Evolutionary conservation across 30 jellyfish, hydroid and myxozoan genomes (phyloP).

Genomic region (Phacellophora camtschatica): DNA sequence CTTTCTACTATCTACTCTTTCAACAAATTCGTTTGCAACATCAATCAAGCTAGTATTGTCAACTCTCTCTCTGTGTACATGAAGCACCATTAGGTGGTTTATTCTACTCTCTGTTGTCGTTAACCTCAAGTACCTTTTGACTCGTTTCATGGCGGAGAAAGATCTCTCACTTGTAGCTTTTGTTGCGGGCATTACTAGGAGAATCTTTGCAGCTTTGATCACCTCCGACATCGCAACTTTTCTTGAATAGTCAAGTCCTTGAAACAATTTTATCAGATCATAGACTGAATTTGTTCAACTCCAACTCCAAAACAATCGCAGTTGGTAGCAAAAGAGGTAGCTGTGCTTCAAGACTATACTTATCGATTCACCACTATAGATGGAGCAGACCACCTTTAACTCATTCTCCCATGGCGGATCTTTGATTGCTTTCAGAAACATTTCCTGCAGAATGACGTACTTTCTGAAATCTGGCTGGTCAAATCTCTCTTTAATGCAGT

Average conservation of each 20-base stretch:
- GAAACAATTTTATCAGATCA: constrained; percentile 39
- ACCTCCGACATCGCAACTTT: constrained; percentile 45
- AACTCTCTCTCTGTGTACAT: constrained; percentile 18
- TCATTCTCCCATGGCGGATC: constrained; percentile 29
- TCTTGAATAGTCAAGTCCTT: constrained; percentile 47
- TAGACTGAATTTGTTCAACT: constrained; percentile 15
- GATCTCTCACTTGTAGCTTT: constrained; percentile 59
- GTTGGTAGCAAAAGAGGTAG: constrained; percentile 49
- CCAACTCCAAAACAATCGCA: constrained; percentile 2
- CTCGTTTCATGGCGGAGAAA: constrained; percentile 62
- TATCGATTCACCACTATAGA: constrained; percentile 48
- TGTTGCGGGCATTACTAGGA: constrained; percentile 71
- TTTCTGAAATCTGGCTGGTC: constrained; percentile 53
- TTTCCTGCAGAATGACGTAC: constrained; percentile 47
- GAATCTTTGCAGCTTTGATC: constrained; percentile 12
- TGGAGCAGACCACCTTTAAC: constrained; percentile 45
- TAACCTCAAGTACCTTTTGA: constrained; percentile 44
- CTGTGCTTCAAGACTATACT: constrained; percentile 38
- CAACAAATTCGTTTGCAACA: constrained; percentile 29
- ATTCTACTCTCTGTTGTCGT: constrained; percentile 31
- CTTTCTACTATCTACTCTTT: constrained; percentile 42
- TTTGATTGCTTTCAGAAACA: constrained; percentile 34
- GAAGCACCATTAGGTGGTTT: constrained; percentile 13
- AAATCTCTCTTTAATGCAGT: constrained; percentile 43
- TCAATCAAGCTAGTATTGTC: constrained; percentile 26